A percentile compares a stretch with the other conserved stretches of the same genome.
Conservation (phyloP, 1,140 invertebrate genomes). For the Monochamus saltuarius region DNA sequence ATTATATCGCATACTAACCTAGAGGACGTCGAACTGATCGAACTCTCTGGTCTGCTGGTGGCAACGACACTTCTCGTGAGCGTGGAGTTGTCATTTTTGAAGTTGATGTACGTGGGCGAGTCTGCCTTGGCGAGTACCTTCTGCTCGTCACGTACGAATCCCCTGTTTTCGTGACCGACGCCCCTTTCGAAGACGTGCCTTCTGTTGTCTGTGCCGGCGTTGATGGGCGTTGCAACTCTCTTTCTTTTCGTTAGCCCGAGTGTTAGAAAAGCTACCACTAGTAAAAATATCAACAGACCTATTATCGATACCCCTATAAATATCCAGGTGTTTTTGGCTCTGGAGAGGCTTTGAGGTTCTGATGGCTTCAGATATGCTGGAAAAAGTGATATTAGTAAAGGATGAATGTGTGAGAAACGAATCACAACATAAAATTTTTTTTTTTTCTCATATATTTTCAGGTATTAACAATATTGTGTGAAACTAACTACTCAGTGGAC, state of each 20-base stretch:
- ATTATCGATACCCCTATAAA: conserved; percentile 62
- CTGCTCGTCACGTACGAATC: conserved; percentile 20
- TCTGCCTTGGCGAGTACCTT: conserved; percentile 16
- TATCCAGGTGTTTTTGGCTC: conserved; percentile 63
- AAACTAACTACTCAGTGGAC: no score
- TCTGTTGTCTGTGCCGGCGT: conserved; percentile 32
- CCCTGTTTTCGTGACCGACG: conserved; percentile 29
- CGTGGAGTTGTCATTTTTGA: conserved; percentile 38
- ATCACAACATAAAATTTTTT: no score
- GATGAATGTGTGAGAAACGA: no score
- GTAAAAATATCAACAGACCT: conserved; percentile 62
- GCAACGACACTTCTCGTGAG: conserved; percentile 32
- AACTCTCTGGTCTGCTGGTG: conserved; percentile 31
- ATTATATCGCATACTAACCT: conserved; percentile 23
- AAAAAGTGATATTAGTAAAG: no score
- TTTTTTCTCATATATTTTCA: no score
- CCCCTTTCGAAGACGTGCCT: conserved; percentile 40
- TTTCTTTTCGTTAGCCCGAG: conserved; percentile 63
- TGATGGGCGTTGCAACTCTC: conserved; percentile 34
- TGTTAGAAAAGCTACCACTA: conserved; percentile 63
- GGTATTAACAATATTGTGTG: no score
- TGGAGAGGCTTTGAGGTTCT: conserved; percentile 63
- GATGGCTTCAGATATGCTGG: conserved; percentile 70
- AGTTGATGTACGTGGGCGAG: conserved; percentile 48
- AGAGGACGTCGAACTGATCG: conserved; percentile 38